These are phyloP conservation scores for Watsonalla binaria DNA, from an alignment of 2,888 invertebrate species.

Conservation along the genomic window DNA sequence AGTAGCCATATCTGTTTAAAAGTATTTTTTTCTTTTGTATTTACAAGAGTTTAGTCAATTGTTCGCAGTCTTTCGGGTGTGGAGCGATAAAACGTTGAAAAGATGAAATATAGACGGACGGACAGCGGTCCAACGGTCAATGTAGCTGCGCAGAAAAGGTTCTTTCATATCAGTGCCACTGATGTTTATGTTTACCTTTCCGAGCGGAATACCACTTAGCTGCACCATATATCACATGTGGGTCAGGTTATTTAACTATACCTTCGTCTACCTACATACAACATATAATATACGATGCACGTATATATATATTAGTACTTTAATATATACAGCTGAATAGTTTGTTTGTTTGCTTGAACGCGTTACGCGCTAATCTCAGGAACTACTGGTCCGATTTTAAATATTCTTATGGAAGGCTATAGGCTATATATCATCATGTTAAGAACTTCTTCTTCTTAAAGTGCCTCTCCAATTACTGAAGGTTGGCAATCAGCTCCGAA, in stretches of 20 bases:
- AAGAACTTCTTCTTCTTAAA: too few species aligned
- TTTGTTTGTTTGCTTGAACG: too few species aligned
- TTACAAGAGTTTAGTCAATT: slow-evolving; percentile 46
- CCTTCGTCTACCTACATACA: neutral
- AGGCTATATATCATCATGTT: too few species aligned
- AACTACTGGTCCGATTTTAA: too few species aligned
- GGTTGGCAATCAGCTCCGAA: too few species aligned
- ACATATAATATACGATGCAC: too few species aligned
- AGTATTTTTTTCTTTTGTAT: slow-evolving; percentile 40
- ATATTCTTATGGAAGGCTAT: too few species aligned
- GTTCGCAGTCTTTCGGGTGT: slow-evolving; percentile 51
- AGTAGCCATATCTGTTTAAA: slow-evolving; percentile 27
- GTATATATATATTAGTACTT: too few species aligned
- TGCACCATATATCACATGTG: slow-evolving; percentile 11
- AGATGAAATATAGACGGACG: slow-evolving; percentile 58
- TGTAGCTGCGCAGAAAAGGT: slow-evolving; percentile 38
- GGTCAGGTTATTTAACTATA: neutral
- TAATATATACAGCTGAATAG: too few species aligned
- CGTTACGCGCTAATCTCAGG: too few species aligned
- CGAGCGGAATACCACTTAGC: slow-evolving; percentile 19
- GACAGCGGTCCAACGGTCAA: slow-evolving; percentile 42
- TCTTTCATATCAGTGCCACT: slow-evolving; percentile 21
- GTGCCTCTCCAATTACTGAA: too few species aligned
- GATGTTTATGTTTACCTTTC: slow-evolving; percentile 29
- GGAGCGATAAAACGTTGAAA: slow-evolving; percentile 64